Evolutionary conservation across 2,113 vertebrate species (phyloP).

Genomic region (Dipodomys merriami): DNA sequence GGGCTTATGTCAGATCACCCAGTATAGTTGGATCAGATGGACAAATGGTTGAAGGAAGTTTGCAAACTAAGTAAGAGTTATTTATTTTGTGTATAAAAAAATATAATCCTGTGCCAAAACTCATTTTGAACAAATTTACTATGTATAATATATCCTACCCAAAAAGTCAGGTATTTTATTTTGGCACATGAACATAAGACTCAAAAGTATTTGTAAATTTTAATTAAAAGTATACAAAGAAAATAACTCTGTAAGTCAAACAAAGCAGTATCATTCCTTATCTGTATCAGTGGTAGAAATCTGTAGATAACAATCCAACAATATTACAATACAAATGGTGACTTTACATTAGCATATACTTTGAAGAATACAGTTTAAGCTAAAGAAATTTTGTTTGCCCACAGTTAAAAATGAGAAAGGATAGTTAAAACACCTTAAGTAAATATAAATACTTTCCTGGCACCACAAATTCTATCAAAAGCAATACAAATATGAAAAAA

Average conservation of each 20-base stretch:
- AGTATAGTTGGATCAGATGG: background rate
- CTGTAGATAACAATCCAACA: conserved; percentile 16
- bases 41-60: background rate
- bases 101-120: too few species aligned
- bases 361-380: conserved; percentile 17
- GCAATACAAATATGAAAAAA: conserved; percentile 51
- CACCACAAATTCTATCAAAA: conserved; percentile 40
- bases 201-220: background rate
- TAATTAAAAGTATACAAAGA: conserved; percentile 1
- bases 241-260: background rate
- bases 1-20: background rate
- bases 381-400: conserved; percentile 31
- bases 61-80: background rate
- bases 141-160: too few species aligned
- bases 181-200: background rate
- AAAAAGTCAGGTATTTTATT: background rate
- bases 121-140: background rate
- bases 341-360: background rate
- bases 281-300: background rate
- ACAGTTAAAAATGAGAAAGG: background rate
- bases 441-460: conserved; percentile 28
- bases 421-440: conserved; percentile 29
- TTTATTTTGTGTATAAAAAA: background rate
- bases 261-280: background rate
- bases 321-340: background rate